Evolutionary conservation across 2,888 invertebrate species (phyloP).

Genomic region (Ypsolopha scabrella): DNA sequence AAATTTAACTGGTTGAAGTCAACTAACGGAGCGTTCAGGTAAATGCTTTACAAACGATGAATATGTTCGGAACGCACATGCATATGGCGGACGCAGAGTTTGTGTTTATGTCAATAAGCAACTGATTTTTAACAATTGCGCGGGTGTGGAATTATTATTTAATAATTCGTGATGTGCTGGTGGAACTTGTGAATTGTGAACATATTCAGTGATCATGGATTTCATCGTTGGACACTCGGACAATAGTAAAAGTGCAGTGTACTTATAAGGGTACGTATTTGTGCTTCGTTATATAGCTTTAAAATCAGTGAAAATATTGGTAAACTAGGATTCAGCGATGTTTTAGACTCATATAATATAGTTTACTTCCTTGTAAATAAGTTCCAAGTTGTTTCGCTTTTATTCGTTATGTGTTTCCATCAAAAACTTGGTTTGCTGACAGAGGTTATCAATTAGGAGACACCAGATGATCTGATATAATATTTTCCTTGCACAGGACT

Average conservation of each 20-base stretch:
- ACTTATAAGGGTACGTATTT: constrained; percentile 63
- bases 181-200: constrained; percentile 57
- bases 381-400: too few relatives aligned
- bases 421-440: not conserved
- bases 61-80: constrained; percentile 46
- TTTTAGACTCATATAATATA: not conserved
- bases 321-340: not conserved
- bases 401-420: too few relatives aligned
- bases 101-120: constrained; percentile 70
- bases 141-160: constrained; percentile 62
- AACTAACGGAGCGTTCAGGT: too few relatives aligned
- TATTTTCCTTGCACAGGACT: too few relatives aligned
- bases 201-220: constrained; percentile 60
- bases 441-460: constrained; percentile 1
- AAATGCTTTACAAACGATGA: not conserved
- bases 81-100: constrained; percentile 69
- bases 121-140: constrained; percentile 64
- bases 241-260: constrained; percentile 47
- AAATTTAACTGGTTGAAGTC: too few relatives aligned
- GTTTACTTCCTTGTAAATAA: too few relatives aligned
- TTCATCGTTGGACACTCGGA: constrained; percentile 52
- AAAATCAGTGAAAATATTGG: constrained; percentile 18
- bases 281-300: constrained; percentile 40
- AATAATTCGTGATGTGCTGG: constrained; percentile 51
- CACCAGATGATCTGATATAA: not conserved